phyloP scores from a whole-genome alignment of 2,888 invertebrate species.

The Nephrotoma guestfalica region DNA sequence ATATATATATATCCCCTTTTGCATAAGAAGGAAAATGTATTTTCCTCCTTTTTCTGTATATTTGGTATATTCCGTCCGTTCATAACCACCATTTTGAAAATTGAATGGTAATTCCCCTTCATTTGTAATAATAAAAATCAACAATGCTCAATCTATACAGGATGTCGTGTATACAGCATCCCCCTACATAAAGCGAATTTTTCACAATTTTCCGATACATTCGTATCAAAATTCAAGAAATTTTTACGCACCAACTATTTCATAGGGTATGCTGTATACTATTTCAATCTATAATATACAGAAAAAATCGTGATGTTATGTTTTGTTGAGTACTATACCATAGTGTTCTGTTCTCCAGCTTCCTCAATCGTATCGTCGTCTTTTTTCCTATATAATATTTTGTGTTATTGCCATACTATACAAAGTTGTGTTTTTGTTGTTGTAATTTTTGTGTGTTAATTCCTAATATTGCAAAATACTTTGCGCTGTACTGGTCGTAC shows the following conservation, averaged over 20 bases:
- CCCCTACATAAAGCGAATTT: not conserved
- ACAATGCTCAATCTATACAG: not conserved
- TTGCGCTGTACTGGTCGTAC: conserved; percentile 1
- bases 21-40: not conserved
- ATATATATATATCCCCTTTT: not conserved
- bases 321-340: not conserved
- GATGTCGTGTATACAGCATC: not conserved
- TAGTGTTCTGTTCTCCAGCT: not conserved
- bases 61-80: not conserved
- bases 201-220: not conserved
- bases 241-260: not conserved
- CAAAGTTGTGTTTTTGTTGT: not conserved
- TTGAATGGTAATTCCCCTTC: not conserved
- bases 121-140: not conserved
- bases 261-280: not conserved
- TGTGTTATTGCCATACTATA: no score
- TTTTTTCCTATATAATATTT: not conserved
- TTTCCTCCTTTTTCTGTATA: not conserved
- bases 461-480: conserved; percentile 1
- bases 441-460: not conserved
- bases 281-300: not conserved
- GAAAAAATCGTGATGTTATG: not conserved
- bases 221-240: not conserved
- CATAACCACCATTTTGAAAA: not conserved
- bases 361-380: not conserved